Conservation (phyloP, 2,797 vertebrate species). For the Malacoraja senta region DNA sequence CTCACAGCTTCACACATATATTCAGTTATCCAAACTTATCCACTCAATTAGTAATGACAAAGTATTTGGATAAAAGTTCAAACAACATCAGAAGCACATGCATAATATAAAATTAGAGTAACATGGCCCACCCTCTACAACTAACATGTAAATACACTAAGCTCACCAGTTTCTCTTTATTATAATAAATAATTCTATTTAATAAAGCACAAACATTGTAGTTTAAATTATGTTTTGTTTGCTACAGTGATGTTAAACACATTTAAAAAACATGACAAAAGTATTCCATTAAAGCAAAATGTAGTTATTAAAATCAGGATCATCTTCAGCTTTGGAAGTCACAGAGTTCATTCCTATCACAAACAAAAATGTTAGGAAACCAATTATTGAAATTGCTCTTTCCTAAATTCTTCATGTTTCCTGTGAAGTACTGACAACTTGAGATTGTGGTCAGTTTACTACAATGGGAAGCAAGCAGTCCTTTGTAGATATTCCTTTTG, state of each 20-base stretch:
- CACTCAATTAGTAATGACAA: not conserved
- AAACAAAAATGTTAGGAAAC: slow-evolving; percentile 6
- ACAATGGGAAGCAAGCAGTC: not conserved
- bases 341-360: slow-evolving; percentile 9
- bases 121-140: not conserved
- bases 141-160: not conserved
- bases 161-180: not conserved
- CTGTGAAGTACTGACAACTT: slow-evolving; percentile 26
- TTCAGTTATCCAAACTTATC: too few species aligned
- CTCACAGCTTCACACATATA: not conserved
- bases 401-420: not conserved
- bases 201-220: not conserved
- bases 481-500: not conserved
- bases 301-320: not conserved
- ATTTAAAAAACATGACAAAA: not conserved
- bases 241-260: not conserved
- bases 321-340: not conserved
- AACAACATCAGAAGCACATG: not conserved
- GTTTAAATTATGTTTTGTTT: too few species aligned
- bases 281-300: not conserved
- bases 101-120: not conserved
- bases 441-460: slow-evolving; percentile 1
- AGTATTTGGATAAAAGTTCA: not conserved
- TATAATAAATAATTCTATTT: not conserved
- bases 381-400: not conserved